Conservation (phyloP, 2,113 vertebrate species). For the Anthoscopus minutus region DNA sequence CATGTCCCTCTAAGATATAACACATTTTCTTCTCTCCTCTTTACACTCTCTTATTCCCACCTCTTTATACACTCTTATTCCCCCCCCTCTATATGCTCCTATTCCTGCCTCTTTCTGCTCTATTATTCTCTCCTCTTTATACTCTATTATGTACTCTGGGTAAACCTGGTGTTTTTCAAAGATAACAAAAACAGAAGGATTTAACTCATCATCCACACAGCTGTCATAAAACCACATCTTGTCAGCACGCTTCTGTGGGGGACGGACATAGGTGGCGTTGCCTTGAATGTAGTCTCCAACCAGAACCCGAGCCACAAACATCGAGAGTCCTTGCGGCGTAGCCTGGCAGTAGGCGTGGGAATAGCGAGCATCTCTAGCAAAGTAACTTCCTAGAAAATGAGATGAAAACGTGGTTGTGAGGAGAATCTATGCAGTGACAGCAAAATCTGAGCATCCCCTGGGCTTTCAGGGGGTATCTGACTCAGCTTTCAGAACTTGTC, state of each 20-base stretch:
- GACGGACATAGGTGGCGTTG: conserved; percentile 18
- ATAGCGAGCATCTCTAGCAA: conserved; percentile 78
- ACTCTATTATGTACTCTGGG: conserved; percentile 69
- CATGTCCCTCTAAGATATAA: not conserved
- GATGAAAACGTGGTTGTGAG: not conserved
- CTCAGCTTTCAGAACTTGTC: not conserved
- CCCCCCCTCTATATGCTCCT: fast-evolving
- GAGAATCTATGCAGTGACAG: not conserved
- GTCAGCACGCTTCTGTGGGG: conserved; percentile 18
- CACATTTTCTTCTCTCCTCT: not conserved
- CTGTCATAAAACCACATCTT: conserved; percentile 72
- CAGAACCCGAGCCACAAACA: conserved; percentile 77
- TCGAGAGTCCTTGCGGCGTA: not conserved
- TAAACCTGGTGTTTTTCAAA: conserved; percentile 65
- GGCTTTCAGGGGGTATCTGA: not conserved
- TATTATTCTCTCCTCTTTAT: not conserved
- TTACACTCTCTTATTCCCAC: not conserved
- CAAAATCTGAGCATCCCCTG: not conserved
- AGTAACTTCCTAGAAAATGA: conserved; percentile 78
- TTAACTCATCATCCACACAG: conserved; percentile 68
- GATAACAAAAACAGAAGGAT: conserved; percentile 54
- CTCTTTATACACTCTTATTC: no score
- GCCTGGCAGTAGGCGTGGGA: conserved; percentile 59
- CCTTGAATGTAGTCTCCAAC: conserved; percentile 69
- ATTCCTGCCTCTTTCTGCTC: not conserved